Percentiles rank a stretch among this genome's conserved stretches.
Conservation (phyloP, 2,113 vertebrate genomes). For the Gorilla gorilla region DNA sequence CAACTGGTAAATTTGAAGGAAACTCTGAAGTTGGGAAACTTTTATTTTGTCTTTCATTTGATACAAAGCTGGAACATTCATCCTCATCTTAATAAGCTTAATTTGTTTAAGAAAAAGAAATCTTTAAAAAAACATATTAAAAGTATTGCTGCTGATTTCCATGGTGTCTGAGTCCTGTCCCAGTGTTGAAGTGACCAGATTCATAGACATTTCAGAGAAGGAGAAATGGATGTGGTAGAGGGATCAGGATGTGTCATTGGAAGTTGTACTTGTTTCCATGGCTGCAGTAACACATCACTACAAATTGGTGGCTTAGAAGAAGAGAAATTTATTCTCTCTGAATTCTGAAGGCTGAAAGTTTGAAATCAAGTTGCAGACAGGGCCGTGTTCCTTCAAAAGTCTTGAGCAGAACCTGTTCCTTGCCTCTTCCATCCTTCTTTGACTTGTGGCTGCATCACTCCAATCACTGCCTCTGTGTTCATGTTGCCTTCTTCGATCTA, state of each 20-base stretch:
- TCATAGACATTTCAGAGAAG: background rate
- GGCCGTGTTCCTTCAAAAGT: background rate
- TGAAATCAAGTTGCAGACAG: background rate
- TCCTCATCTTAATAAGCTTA: background rate
- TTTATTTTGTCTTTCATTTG: background rate
- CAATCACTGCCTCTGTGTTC: background rate
- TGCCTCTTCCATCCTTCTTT: background rate
- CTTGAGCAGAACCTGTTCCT: background rate
- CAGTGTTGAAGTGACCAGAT: background rate
- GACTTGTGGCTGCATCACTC: background rate
- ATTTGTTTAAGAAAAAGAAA: conserved; percentile 28
- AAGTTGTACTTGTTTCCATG: background rate
- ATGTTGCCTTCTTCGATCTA: background rate
- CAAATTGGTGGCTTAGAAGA: background rate
- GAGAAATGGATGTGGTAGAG: background rate
- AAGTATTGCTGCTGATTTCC: background rate
- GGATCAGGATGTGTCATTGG: background rate
- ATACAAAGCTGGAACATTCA: background rate
- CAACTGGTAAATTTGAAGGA: background rate
- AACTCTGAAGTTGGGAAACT: background rate
- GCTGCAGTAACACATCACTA: background rate
- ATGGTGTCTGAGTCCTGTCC: background rate
- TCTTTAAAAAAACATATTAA: background rate
- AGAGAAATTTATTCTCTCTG: background rate
- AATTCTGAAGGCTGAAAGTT: background rate